Evolutionary conservation across 2,113 vertebrate species (phyloP), one percentile per base, ranked within the genome.

Genomic region (Accipiter virgatus): DNA sequence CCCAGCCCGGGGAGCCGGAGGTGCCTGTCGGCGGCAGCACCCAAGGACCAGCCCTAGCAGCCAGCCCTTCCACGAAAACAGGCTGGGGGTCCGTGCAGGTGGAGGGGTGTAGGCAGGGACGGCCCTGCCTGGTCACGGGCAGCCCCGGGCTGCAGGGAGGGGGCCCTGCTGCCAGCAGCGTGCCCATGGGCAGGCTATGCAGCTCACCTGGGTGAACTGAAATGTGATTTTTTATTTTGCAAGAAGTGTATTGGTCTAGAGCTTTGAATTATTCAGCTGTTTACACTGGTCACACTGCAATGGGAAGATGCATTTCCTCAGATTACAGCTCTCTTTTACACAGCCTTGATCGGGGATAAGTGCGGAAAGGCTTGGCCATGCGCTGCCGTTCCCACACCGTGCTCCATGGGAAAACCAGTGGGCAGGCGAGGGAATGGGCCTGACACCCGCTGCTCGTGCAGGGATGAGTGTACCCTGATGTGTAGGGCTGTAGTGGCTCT

Each of bases 311-410:
- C n/a, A 7, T 59, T 20, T 38, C 31, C 66, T 48, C 47, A 11
- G 4, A 8, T 29, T 15, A 19, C 58, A 29, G 32, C 67, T 20
- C 38, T 29, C 31, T 1, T 22, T 32, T 18, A 22, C 31, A 21
- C 32, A 29, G 34, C 53, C 62, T 25, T 6, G 38, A 16, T 31
- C 1, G 6, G 3, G 2, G 32, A 8, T 14, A 16, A 16, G 32
- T 1, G 8, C 16, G 6, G 18, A 16, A 32, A 25, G 32, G 34
- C 79, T 82, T 1, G 2, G 38, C 2, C 4, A 31, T 0, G 0
- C 2, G 4, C 63, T 43, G 52, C 32, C 2, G 1, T 42, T 86
- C 61, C 83, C 8, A 3, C 27, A 45, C 2, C 10, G 23, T 2
- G 14, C 23, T 56, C 59, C 38, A 3, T 1, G 23, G 61, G 25